These are phyloP conservation scores for Ceratoteleas bidentatus DNA, from an alignment of 1,140 invertebrate species.

Conservation along the genomic window DNA sequence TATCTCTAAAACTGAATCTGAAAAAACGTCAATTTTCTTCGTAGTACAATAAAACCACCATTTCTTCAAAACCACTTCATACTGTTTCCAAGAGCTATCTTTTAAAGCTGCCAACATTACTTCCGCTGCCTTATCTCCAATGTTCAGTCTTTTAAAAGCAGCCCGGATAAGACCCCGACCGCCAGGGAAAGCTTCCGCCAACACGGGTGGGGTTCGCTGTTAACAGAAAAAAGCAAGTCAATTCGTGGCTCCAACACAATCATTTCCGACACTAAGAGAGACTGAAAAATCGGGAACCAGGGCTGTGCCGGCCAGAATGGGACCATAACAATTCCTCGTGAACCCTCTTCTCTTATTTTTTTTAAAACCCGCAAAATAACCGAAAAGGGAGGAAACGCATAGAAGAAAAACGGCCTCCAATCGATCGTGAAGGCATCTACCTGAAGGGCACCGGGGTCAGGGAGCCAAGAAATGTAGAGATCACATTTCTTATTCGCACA, in stretches of 20 bases:
- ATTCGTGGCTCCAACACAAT: constrained; percentile 1
- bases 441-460: constrained; percentile 51
- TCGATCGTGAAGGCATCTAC: constrained; percentile 68
- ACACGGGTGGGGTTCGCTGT: constrained; percentile 1
- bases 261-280: background rate
- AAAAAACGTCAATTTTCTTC: background rate
- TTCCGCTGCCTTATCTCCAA: constrained; percentile 1
- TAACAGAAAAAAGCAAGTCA: background rate
- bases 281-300: background rate
- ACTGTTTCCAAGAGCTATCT: constrained; percentile 14
- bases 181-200: constrained; percentile 33
- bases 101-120: constrained; percentile 23
- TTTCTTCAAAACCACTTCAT: constrained; percentile 20
- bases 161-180: constrained; percentile 23
- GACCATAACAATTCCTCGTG: too few relatives aligned
- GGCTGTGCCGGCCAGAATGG: background rate
- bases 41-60: constrained; percentile 17
- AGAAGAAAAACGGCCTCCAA: constrained; percentile 57
- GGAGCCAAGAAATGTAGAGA: constrained; percentile 57
- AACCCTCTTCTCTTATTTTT: too few relatives aligned
- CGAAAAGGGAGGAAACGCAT: too few relatives aligned
- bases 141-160: background rate
- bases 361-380: too few relatives aligned
- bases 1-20: constrained; percentile 3
- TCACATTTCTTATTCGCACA: constrained; percentile 61